These are phyloP conservation scores for Trialeurodes vaporariorum DNA, from an alignment of 1,140 invertebrate species.

Conservation along the genomic window DNA sequence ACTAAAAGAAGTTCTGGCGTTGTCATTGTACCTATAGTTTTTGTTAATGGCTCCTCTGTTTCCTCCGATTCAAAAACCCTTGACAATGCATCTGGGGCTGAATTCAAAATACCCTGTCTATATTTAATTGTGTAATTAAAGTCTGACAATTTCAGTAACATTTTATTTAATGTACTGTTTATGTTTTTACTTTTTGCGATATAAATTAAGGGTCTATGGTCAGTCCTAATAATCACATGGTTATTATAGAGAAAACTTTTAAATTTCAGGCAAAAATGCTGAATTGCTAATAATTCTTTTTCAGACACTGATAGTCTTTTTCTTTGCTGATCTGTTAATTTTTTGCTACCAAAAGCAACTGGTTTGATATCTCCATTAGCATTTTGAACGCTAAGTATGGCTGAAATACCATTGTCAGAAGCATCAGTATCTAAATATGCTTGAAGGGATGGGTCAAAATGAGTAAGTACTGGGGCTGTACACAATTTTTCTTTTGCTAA, in stretches of 20 bases:
- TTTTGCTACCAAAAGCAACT: neutral
- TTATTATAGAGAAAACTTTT: neutral
- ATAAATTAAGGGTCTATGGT: neutral
- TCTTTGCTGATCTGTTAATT: neutral
- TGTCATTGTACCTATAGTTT: neutral
- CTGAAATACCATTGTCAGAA: conserved; percentile 29
- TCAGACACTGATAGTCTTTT: neutral
- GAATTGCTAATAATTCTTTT: neutral
- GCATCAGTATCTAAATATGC: conserved; percentile 29
- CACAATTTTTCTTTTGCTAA: conserved; percentile 10
- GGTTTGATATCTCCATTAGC: conserved; percentile 26
- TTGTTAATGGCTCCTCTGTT: neutral
- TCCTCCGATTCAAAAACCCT: neutral
- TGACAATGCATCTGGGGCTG: neutral
- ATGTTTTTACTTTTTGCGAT: neutral
- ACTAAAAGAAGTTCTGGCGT: too few relatives aligned
- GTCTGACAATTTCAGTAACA: neutral
- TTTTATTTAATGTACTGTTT: neutral
- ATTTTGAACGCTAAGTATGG: conserved; percentile 29
- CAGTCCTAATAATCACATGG: neutral
- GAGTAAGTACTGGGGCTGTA: neutral
- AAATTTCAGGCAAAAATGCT: neutral
- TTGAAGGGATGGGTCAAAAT: conserved; percentile 25
- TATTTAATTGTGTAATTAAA: neutral
- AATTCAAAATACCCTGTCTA: neutral